These are phyloP conservation scores for Ectobius pallidus DNA, from an alignment of 2,888 invertebrate species.

Conservation along the genomic window DNA sequence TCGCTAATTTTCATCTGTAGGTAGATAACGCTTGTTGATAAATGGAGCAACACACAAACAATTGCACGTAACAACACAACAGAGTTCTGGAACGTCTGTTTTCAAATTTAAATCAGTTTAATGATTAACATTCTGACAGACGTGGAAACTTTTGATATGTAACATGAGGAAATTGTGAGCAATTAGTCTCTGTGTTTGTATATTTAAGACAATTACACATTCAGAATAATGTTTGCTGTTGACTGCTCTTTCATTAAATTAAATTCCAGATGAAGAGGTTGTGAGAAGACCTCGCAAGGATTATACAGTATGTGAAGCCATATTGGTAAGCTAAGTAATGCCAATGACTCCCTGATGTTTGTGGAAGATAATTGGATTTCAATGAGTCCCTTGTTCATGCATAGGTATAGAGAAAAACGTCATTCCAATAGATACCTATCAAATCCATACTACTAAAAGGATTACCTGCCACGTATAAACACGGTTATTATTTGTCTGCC, in stretches of 20 bases:
- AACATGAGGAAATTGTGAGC: too few species aligned
- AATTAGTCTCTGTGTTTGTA: neutral
- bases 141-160: too few species aligned
- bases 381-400: neutral
- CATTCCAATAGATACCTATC: too few species aligned
- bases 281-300: neutral
- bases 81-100: neutral
- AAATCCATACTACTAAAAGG: too few species aligned
- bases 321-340: conserved; percentile 21
- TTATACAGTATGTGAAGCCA: neutral
- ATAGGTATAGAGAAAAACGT: too few species aligned
- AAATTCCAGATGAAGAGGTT: neutral
- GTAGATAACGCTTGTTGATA: too few species aligned
- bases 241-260: neutral
- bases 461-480: too few species aligned
- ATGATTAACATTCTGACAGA: neutral
- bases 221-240: neutral
- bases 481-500: too few species aligned
- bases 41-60: too few species aligned
- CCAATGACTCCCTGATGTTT: neutral
- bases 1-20: too few species aligned
- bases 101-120: too few species aligned
- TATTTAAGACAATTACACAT: too few species aligned
- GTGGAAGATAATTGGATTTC: conserved; percentile 11
- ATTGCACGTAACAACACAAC: neutral